Conservation (phyloP, 1,140 invertebrate genomes). For the Scaptomyza montana region DNA sequence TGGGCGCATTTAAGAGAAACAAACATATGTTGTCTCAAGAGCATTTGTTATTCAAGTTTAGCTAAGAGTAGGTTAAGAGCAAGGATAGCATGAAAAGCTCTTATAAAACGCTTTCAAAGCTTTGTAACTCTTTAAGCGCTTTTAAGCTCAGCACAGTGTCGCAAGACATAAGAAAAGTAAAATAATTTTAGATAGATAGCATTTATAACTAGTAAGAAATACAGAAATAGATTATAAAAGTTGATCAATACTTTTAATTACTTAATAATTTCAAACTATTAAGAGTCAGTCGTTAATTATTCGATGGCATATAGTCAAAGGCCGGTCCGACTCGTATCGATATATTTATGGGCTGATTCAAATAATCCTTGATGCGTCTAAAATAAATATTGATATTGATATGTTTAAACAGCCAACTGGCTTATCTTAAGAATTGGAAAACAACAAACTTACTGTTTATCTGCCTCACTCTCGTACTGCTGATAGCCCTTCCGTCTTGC, state of each 20-base stretch:
- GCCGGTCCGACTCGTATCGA: slow-evolving; percentile 66
- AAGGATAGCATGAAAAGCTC: slow-evolving; percentile 23
- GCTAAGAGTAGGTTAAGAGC: slow-evolving; percentile 2
- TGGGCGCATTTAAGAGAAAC: slow-evolving; percentile 59
- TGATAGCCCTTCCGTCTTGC: slow-evolving; percentile 84
- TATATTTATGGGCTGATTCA: slow-evolving; percentile 60
- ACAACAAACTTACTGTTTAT: slow-evolving; percentile 83
- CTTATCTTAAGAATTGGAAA: slow-evolving; percentile 51
- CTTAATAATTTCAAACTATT: neutral
- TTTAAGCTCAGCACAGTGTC: slow-evolving; percentile 19
- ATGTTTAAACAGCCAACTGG: slow-evolving; percentile 4
- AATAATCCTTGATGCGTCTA: slow-evolving; percentile 54
- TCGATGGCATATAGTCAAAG: slow-evolving; percentile 56
- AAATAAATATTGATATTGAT: neutral
- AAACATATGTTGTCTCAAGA: slow-evolving; percentile 28
- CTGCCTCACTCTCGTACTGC: slow-evolving; percentile 85
- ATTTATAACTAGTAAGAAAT: neutral
- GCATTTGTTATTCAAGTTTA: slow-evolving; percentile 20
- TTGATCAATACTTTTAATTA: neutral
- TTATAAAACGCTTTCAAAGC: slow-evolving; percentile 18
- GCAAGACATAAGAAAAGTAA: slow-evolving; percentile 16
- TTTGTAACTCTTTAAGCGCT: neutral
- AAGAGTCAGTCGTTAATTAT: slow-evolving; percentile 22
- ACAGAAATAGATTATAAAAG: too few species aligned
- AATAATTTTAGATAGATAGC: neutral